phyloP scores from a whole-genome alignment of 2,888 invertebrate genomes.

The Agriopis leucophaearia region DNA sequence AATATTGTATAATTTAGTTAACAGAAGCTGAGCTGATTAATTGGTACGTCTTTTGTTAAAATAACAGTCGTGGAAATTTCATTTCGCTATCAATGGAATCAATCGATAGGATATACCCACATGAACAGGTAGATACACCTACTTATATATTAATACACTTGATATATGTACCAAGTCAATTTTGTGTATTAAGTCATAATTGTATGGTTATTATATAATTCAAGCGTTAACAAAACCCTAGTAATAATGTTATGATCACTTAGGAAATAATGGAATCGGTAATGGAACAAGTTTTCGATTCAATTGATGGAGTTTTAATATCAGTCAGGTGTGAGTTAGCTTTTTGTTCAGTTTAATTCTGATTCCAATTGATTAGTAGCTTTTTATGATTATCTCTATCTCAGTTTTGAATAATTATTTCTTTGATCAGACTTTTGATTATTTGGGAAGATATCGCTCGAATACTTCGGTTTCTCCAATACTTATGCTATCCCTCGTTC shows the following conservation, averaged over 20 bases:
- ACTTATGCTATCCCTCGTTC: neutral
- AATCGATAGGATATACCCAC: slow-evolving; percentile 17
- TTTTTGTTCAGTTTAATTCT: slow-evolving; percentile 29
- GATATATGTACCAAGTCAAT: neutral
- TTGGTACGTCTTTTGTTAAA: slow-evolving; percentile 33
- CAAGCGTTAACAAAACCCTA: slow-evolving; percentile 28
- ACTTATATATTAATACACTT: slow-evolving; percentile 29
- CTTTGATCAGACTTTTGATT: neutral
- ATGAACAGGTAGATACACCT: slow-evolving; percentile 4
- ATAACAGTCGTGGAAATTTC: slow-evolving; percentile 27
- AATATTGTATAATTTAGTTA: no score
- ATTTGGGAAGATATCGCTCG: neutral
- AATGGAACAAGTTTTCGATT: slow-evolving; percentile 53
- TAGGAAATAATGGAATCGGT: slow-evolving; percentile 46
- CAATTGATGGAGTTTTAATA: slow-evolving; percentile 43
- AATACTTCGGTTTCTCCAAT: neutral
- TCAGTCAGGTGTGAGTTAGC: slow-evolving; percentile 40
- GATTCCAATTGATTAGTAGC: slow-evolving; percentile 11
- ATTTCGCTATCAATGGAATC: slow-evolving; percentile 31
- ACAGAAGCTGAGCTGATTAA: no score
- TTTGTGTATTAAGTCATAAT: slow-evolving; percentile 7
- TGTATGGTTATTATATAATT: slow-evolving; percentile 14
- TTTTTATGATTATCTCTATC: neutral
- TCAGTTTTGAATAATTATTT: neutral
- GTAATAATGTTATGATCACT: slow-evolving; percentile 36